Conservation (phyloP, 2,113 vertebrate species). For the Willisornis vidua region DNA sequence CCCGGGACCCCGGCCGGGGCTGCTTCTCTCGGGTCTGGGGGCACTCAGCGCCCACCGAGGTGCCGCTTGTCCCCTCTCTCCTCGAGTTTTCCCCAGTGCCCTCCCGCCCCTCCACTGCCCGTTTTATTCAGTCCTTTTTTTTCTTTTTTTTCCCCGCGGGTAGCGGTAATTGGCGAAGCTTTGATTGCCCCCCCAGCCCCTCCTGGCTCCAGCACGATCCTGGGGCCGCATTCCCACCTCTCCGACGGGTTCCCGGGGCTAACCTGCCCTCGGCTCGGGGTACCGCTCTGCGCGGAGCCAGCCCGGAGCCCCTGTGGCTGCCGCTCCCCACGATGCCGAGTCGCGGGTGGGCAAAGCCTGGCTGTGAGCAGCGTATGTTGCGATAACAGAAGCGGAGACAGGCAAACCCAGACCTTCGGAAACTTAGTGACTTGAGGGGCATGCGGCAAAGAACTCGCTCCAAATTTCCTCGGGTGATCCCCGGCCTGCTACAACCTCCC, state of each 20-base stretch:
- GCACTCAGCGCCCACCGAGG: no score
- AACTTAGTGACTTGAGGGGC: background rate
- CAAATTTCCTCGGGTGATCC: slow-evolving; percentile 36
- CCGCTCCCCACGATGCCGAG: background rate
- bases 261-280: background rate
- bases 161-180: background rate
- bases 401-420: background rate
- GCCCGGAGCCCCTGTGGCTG: background rate
- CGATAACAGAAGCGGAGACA: background rate
- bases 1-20: background rate
- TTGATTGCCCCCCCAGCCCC: background rate
- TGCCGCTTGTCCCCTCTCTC: background rate
- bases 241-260: background rate
- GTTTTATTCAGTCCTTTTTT: background rate
- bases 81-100: background rate
- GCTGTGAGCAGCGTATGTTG: background rate
- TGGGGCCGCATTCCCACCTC: background rate
- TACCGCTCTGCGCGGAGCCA: background rate
- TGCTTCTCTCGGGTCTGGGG: no score
- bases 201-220: background rate
- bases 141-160: background rate
- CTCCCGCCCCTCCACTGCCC: background rate
- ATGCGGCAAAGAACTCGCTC: background rate
- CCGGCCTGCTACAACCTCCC: background rate
- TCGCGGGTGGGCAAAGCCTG: background rate